phyloP scores from a whole-genome alignment of 2,888 invertebrate genomes.

The Microctonus hyperodae region DNA sequence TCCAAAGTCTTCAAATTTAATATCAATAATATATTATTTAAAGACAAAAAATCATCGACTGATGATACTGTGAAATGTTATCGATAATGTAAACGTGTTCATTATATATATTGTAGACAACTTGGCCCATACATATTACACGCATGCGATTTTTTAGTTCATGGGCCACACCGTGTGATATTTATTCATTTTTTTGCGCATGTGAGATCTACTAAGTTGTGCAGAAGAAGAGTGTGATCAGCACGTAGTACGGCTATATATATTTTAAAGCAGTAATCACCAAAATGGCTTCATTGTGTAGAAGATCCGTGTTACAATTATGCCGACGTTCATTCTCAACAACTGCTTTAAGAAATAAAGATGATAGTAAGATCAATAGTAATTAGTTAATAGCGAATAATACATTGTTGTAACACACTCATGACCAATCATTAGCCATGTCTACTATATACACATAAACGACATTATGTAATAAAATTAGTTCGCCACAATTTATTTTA shows the following conservation, averaged over 20 bases:
- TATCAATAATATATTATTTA: too few species aligned
- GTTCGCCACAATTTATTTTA: constrained; percentile 4
- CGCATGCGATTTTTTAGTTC: too few species aligned
- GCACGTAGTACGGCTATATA: not conserved
- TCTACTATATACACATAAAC: not conserved
- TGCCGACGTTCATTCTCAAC: constrained; percentile 61
- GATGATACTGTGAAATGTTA: not conserved
- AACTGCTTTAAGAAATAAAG: constrained; percentile 36
- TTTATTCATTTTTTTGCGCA: not conserved
- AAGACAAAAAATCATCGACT: not conserved
- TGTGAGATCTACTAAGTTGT: too few species aligned
- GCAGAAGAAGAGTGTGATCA: not conserved
- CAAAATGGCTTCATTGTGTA: constrained; percentile 80
- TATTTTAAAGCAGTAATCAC: constrained; percentile 26
- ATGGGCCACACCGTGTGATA: not conserved
- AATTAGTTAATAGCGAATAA: too few species aligned
- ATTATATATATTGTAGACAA: too few species aligned
- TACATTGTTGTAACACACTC: not conserved
- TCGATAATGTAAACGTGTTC: too few species aligned
- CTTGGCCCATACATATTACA: too few species aligned
- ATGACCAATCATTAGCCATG: not conserved
- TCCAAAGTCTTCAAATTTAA: too few species aligned
- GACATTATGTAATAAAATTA: constrained; percentile 40
- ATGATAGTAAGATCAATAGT: constrained; percentile 30
- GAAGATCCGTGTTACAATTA: constrained; percentile 73